Evolutionary conservation across 1,140 invertebrate genomes (phyloP).

Genomic region (Bactericera cockerelli): DNA sequence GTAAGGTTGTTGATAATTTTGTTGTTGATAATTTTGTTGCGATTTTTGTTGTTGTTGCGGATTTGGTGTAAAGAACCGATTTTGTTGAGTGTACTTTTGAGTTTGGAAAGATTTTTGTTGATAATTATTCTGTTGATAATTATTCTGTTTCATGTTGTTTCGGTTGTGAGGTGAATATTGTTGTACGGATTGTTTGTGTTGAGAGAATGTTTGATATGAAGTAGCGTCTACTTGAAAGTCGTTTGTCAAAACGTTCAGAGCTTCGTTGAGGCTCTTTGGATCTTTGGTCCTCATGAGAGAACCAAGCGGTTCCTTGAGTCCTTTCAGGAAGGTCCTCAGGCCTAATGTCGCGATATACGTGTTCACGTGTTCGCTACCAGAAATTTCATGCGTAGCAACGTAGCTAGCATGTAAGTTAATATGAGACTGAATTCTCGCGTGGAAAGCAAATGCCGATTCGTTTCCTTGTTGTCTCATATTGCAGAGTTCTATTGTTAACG

Average conservation of each 20-base stretch:
- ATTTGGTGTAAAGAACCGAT: no score
- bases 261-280: neutral
- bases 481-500: neutral
- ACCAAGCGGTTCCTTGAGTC: constrained; percentile 3
- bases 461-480: neutral
- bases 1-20: no score
- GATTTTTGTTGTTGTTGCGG: no score
- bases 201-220: no score
- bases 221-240: constrained; percentile 4
- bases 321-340: neutral
- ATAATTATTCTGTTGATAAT: no score
- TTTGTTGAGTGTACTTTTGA: no score
- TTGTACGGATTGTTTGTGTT: no score
- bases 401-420: neutral
- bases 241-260: constrained; percentile 8
- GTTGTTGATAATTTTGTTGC: no score
- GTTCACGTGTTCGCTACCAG: neutral
- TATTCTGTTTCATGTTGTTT: no score
- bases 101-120: no score
- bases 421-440: neutral
- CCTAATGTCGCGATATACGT: neutral
- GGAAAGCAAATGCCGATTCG: neutral
- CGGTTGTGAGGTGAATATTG: no score
- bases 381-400: neutral
- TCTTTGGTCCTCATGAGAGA: constrained; percentile 2